Base-by-base conservation (phyloP, 2,113 vertebrate species). In the Opisthocomus hoazin region DNA sequence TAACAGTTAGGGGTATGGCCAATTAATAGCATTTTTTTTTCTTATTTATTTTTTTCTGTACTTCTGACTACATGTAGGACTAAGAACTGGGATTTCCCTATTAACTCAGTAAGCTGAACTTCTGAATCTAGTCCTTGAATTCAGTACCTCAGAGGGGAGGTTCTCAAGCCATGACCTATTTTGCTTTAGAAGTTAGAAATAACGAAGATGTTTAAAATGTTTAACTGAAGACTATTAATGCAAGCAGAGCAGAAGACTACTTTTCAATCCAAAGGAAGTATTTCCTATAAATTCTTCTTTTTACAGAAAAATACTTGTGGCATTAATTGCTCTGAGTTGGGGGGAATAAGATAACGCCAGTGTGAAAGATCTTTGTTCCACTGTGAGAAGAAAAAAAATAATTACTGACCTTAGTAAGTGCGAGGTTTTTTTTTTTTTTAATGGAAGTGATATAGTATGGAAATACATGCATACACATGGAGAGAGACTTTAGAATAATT, bases 1-100 rank as follows among this genome's bases (percentile, higher is more conserved):
- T 93, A 90, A 79, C 78, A 93, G 69, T 84, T 95, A 53, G 8
- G 79, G 27, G 32, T 94, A 94, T 83, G 65, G 83, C 82, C 86
- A 94, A 97, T 96, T 96, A 96, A 61, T 53, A 50, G n/a, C 82
- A 87, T 84, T 95, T 75, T 82, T 84, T 83, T 12, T 26, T 81
- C 37, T 20, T 58, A 37, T 13, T 43, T 76, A 46, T 9, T 54
- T 68, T 83, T 64, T 70, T 14, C 29, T 5, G 1, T 57, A 27
- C 19, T 85, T 81, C 36, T 77, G 56, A 75, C 22, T 12, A 27
- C 41, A 20, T 6, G 5, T 54, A 73, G 39, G 45, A 66, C 54
- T 69, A 41, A 78, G 36, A 93, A 34, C 19, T 56, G 36, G 54
- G 26, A 77, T 94, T 96, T 90, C 26, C 36, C 32, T 66, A 6